phyloP scores from a whole-genome alignment of 2,888 invertebrate genomes.

The Apodemia mormo region DNA sequence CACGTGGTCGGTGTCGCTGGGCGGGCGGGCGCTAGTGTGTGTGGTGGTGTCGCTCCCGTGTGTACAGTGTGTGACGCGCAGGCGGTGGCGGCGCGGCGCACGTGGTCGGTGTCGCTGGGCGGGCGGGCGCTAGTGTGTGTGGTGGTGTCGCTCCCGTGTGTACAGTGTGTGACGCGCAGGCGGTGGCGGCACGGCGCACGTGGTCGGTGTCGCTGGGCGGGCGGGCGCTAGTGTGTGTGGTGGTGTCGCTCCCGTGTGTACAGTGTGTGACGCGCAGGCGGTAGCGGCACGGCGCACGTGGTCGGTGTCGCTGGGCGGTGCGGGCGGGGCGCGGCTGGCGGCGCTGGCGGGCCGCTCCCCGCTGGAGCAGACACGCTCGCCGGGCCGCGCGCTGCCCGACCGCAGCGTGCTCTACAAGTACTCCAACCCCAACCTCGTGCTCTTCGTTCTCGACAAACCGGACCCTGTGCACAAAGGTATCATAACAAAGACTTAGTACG shows the following conservation, averaged over 20 bases:
- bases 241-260: no score
- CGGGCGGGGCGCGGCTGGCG: constrained; percentile 83
- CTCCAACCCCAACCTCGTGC: constrained; percentile 97
- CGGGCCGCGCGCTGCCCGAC: constrained; percentile 96
- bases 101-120: constrained; percentile 84
- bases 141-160: no score
- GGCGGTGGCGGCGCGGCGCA: no score
- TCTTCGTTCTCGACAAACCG: constrained; percentile 89
- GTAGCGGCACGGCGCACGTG: constrained; percentile 86
- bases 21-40: constrained; percentile 78
- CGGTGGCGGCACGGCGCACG: no score
- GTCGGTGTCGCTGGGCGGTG: constrained; percentile 85
- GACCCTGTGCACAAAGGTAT: constrained; percentile 89
- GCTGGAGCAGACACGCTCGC: constrained; percentile 93
- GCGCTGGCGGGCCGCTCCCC: constrained; percentile 84
- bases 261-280: constrained; percentile 33
- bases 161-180: no score
- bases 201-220: no score
- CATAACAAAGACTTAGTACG: no score
- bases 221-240: no score
- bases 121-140: constrained; percentile 55
- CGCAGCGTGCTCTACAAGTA: constrained; percentile 99
- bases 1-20: constrained; percentile 84
- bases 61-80: no score
- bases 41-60: no score